These are phyloP conservation scores for Charanyca ferruginea DNA, from an alignment of 2,888 invertebrate species.

Conservation along the genomic window DNA sequence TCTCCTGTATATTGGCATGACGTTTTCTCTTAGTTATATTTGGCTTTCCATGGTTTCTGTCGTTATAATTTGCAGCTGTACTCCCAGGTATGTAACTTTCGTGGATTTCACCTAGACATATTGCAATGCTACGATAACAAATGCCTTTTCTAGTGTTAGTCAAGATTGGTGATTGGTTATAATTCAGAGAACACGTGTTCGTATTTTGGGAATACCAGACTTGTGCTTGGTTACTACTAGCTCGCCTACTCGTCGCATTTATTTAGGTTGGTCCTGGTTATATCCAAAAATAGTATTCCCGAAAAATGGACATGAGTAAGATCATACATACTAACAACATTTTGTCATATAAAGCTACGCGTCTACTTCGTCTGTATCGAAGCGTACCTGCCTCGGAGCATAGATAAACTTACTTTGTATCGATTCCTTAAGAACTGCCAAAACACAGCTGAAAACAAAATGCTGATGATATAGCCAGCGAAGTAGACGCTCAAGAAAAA, in stretches of 20 bases:
- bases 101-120: slow-evolving; percentile 14
- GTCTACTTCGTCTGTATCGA: not conserved
- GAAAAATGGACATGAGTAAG: slow-evolving; percentile 18
- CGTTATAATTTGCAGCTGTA: not conserved
- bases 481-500: slow-evolving; percentile 2
- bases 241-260: not conserved
- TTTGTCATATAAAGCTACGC: slow-evolving; percentile 1
- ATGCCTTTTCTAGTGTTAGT: slow-evolving; percentile 19
- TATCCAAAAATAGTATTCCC: slow-evolving; percentile 6
- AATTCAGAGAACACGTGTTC: slow-evolving; percentile 6
- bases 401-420: not conserved
- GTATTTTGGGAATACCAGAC: slow-evolving; percentile 15
- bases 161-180: slow-evolving; percentile 33
- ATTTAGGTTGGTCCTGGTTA: not conserved
- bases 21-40: not conserved
- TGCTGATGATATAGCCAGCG: not conserved
- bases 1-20: slow-evolving; percentile 10
- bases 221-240: slow-evolving; percentile 5
- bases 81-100: slow-evolving; percentile 34
- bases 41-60: slow-evolving; percentile 2
- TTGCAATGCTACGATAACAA: slow-evolving; percentile 22
- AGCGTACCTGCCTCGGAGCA: not conserved
- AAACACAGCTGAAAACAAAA: not conserved
- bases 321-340: slow-evolving; percentile 24
- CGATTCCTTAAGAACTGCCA: not conserved